Percentiles rank a stretch among this genome's conserved stretches.
Evolutionary conservation across 2,113 vertebrate species (phyloP).

Genomic region (Ceyx melanurus): DNA sequence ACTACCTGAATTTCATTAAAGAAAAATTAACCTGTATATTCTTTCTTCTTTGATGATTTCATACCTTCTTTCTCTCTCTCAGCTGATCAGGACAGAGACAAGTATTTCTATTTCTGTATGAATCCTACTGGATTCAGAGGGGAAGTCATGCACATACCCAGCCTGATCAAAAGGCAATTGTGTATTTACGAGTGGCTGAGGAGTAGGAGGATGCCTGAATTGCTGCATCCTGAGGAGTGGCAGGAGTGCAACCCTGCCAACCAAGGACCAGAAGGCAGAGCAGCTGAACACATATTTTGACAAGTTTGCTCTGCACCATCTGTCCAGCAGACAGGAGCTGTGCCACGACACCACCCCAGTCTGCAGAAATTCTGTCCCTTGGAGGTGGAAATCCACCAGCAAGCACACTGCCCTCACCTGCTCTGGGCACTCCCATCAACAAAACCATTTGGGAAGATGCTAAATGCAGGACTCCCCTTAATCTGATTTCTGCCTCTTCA

Average conservation of each 20-base stretch:
- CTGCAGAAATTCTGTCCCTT: not conserved
- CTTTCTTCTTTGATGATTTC: not conserved
- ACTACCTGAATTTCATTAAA: not conserved
- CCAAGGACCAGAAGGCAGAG: slow-evolving; percentile 10
- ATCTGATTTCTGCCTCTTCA: not conserved
- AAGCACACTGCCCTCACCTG: not conserved
- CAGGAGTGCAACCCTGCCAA: not conserved
- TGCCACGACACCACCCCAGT: not conserved
- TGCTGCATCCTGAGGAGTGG: not conserved
- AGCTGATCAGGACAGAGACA: not conserved
- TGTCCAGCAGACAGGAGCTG: slow-evolving; percentile 4
- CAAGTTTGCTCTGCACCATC: slow-evolving; percentile 2
- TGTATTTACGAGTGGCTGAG: not conserved
- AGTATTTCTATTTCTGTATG: not conserved
- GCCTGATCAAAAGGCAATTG: not conserved
- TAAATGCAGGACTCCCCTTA: not conserved
- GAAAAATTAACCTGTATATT: not conserved
- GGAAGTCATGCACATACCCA: not conserved
- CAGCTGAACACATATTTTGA: slow-evolving; percentile 8
- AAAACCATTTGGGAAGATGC: not conserved
- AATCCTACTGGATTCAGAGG: not conserved
- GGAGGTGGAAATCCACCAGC: not conserved
- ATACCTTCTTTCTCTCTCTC: not conserved
- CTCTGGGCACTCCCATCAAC: not conserved
- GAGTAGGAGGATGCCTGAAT: not conserved